These are phyloP conservation scores for Dasypus novemcinctus DNA, from an alignment of 2,113 vertebrate genomes.

Conservation along the genomic window DNA sequence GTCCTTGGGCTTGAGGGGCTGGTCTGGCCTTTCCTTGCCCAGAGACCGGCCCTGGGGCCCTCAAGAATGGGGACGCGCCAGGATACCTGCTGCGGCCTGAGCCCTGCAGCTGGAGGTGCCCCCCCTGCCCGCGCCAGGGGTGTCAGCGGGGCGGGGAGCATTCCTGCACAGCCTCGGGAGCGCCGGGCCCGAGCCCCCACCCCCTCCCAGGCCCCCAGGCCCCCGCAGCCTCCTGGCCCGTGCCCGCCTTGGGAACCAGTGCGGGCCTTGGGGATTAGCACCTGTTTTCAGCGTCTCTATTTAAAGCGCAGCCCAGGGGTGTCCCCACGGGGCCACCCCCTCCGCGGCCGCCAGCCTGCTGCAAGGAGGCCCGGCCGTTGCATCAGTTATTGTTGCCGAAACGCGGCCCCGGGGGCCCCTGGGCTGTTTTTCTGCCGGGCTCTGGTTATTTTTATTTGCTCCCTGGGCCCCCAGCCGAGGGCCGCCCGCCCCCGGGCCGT, in stretches of 20 bases:
- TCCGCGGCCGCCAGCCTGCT: background rate
- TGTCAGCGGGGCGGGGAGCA: background rate
- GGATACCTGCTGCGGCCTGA: background rate
- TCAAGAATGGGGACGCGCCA: background rate
- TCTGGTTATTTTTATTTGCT: slow-evolving; percentile 79
- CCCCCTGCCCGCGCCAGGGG: too few relatives aligned
- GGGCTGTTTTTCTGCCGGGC: slow-evolving; percentile 79
- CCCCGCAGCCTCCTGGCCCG: background rate
- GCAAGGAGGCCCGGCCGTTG: slow-evolving; percentile 65
- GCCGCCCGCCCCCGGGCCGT: background rate
- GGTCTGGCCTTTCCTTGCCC: background rate
- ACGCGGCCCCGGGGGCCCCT: background rate
- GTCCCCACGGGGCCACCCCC: background rate
- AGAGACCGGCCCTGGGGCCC: background rate
- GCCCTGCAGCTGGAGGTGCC: background rate
- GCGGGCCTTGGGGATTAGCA: background rate
- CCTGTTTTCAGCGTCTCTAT: slow-evolving; percentile 70
- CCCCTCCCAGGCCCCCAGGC: background rate
- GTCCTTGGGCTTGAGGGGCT: background rate
- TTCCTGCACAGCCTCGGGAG: background rate
- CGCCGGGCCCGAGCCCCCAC: background rate
- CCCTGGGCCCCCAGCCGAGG: slow-evolving; percentile 62
- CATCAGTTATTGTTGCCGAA: slow-evolving; percentile 78
- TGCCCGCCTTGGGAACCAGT: background rate
- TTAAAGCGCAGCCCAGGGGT: slow-evolving; percentile 3